Percentiles rank a stretch among this genome's conserved stretches.
These are phyloP conservation scores for Myotis lucifugus DNA, from an alignment of 2,113 vertebrate genomes.

Conservation along the genomic window DNA sequence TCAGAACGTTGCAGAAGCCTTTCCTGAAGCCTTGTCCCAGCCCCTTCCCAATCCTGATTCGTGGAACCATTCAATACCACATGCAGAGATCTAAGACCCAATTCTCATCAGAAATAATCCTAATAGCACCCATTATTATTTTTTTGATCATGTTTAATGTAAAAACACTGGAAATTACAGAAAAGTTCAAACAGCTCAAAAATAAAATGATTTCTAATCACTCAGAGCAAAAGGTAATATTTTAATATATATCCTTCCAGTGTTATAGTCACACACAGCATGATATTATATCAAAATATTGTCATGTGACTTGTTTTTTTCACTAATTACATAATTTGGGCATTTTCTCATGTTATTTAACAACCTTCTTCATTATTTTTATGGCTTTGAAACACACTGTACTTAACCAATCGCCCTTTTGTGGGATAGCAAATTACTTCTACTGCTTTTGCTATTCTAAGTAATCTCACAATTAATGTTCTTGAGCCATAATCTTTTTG, in stretches of 20 bases:
- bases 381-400: neutral
- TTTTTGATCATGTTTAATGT: neutral
- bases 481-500: conserved; percentile 1
- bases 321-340: neutral
- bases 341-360: conserved; percentile 2
- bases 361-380: neutral
- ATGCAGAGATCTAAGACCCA: neutral
- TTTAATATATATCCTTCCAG: neutral
- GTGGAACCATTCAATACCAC: neutral
- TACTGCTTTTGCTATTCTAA: neutral
- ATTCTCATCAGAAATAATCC: neutral
- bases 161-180: neutral
- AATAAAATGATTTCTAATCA: neutral
- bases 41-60: neutral
- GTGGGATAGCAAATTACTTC: neutral
- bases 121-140: neutral
- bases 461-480: neutral
- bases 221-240: neutral
- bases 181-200: neutral
- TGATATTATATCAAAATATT: neutral
- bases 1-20: neutral
- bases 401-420: neutral
- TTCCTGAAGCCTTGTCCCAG: too few relatives aligned
- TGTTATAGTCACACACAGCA: neutral
- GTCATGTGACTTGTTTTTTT: neutral